These are phyloP conservation scores for Zoanthus sociatus DNA, from an alignment of 92 coral and sea anemone genomes.

Conservation along the genomic window DNA sequence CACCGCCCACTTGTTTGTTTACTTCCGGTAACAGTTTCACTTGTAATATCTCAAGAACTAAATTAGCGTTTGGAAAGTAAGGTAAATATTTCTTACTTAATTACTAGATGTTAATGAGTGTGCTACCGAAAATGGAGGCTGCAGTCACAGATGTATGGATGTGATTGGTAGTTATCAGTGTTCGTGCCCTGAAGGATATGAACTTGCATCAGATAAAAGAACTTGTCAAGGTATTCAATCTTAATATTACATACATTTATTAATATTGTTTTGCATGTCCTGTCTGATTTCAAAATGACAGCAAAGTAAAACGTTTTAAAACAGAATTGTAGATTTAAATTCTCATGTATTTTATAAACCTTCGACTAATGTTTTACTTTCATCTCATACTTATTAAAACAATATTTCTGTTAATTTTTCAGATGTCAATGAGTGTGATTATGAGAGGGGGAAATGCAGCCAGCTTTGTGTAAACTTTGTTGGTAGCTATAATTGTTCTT, in stretches of 20 bases:
- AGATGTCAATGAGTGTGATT: constrained; percentile 77
- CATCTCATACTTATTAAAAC: background rate
- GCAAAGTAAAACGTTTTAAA: background rate
- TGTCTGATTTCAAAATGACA: background rate
- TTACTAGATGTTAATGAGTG: constrained; percentile 58
- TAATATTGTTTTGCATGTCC: too few species aligned
- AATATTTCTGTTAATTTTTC: background rate
- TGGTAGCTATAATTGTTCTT: constrained; percentile 72
- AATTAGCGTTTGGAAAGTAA: too few species aligned
- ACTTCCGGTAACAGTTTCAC: too few species aligned
- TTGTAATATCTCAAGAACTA: too few species aligned
- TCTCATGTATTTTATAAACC: background rate
- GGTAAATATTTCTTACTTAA: background rate
- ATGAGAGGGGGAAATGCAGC: constrained; percentile 63
- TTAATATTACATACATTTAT: too few species aligned
- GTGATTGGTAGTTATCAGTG: constrained; percentile 73
- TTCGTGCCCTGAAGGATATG: constrained; percentile 70
- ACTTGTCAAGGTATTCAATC: constrained; percentile 55
- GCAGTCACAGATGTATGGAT: constrained; percentile 73
- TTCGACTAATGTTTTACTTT: background rate
- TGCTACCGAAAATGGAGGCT: constrained; percentile 61
- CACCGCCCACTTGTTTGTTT: too few species aligned
- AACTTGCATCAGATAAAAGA: constrained; percentile 54
- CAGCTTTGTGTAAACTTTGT: constrained; percentile 66
- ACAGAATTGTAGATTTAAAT: background rate